Evolutionary conservation across 2,113 vertebrate genomes (phyloP).

Genomic region (Pseudorectes ferrugineus): DNA sequence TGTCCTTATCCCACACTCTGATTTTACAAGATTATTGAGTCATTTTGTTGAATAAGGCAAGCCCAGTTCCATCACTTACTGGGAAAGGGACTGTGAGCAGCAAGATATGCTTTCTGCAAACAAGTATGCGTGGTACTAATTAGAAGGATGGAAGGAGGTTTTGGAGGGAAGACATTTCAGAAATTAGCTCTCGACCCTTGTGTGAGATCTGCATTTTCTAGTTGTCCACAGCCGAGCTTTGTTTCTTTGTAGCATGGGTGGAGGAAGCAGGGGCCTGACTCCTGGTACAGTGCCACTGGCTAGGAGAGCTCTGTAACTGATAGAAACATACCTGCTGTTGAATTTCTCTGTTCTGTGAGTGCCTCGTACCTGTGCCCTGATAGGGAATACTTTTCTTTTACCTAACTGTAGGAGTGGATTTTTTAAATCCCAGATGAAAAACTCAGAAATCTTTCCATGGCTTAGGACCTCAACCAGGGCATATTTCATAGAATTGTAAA

Average conservation of each 20-base stretch:
- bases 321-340: not conserved
- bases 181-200: not conserved
- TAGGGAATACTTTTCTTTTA: not conserved
- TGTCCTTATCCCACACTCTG: not conserved
- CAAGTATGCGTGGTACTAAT: not conserved
- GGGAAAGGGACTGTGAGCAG: not conserved
- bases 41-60: not conserved
- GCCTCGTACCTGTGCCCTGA: not conserved
- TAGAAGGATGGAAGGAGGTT: not conserved
- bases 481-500: not conserved
- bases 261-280: not conserved
- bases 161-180: not conserved
- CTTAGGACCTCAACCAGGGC: not conserved
- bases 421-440: not conserved
- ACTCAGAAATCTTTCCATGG: not conserved
- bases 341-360: not conserved
- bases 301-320: not conserved
- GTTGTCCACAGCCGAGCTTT: not conserved
- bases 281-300: not conserved
- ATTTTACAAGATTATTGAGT: not conserved
- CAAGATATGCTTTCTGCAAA: not conserved
- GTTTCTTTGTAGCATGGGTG: not conserved
- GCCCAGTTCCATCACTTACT: not conserved
- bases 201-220: not conserved
- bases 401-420: not conserved